Evolutionary conservation across 2,888 invertebrate genomes (phyloP), one percentile per base, ranked within the genome.

Genomic region (Bellardia bayeri): DNA sequence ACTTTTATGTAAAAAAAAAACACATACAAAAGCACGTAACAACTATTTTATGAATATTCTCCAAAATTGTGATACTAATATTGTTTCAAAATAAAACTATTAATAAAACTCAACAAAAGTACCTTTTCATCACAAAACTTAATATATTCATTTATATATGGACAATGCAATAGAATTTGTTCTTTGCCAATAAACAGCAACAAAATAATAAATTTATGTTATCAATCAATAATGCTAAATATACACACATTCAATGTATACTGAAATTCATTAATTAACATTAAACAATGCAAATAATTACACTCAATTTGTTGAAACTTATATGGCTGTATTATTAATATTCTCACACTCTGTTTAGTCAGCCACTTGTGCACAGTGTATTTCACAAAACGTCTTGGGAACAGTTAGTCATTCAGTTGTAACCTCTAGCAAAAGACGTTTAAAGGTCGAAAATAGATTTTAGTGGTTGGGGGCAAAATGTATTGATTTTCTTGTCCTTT

Each of bases 381-480:
- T 45, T 61, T 61, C 13, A 5, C 4, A 37, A 61, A 23, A 58
- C 23, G 14, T 8, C 2, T 8, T 9, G 45, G 3, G 3, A 13
- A 4, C 9, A n/a, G n/a, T n/a, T n/a, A 58, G 3, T 42, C 13
- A 63, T 4, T 40, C 49, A 37, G 0, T 23, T 4, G 13, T 75
- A 16, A 54, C 54, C n/a, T 23, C 14, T 16, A 23, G 40, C 56
- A 42, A 75, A 82, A 61, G 75, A 23, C 82, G 3, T 82, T 76
- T 82, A 69, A 76, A 82, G 82, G 82, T 82, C 75, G 76, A 69
- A 58, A 51, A 51, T 6, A 61, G 4, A 14, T 74, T 56, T 49
- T 3, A 23, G 42, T 0, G 9, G 37, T 54, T 69, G 82, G 40
- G 61, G 33, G n/a, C n/a, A n/a, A 69, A 61, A 54, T 30, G 40